Evolutionary conservation across 2,797 vertebrate genomes (phyloP), one percentile per base, ranked within the genome.

Genomic region (Limnodromus scolopaceus): DNA sequence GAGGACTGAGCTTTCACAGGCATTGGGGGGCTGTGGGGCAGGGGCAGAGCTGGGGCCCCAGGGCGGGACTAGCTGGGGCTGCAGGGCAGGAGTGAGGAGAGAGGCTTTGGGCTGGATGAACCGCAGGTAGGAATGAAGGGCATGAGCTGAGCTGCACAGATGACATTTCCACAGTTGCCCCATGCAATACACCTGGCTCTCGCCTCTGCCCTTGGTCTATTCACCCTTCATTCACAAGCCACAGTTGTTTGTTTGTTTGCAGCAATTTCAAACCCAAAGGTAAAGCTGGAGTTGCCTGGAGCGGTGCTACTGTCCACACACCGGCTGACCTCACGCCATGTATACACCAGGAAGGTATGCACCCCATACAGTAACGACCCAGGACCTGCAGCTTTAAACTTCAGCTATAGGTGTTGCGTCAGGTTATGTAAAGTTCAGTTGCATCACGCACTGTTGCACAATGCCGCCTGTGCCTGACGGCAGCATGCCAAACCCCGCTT

Each of bases 371-470:
- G 39, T 69, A 94, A 91, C 60, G 43, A 92, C 57, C 74, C 80
- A 77, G 91, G 70, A 93, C 82, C 75, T 95, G 79, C 82, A 96
- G 90, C 91, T 93, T 95, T 94, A 92, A 95, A 89, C 93, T 82
- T 84, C 58, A 85, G 68, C 81, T 92, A 54, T 60, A 79, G 81
- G 93, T 96, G 97, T 98, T 98, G 98, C 97, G 1, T 98, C 98
- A 98, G 97, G 96, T 98, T 98, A 96, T 97, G 85, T 94, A 97
- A 97, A 97, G 96, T 97, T 97, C 97, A 97, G 85, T 98, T 97
- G 97, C 97, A 97, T 97, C 97, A 98, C 5, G 0, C 41, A 24
- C 28, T 65, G 70, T 97, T 97, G 88, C 96, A 94, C 96, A 96
- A 96, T 3, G 34, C 66, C 46, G 89, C 82, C 57, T 48, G 83